Evolutionary conservation across 2,888 invertebrate species (phyloP).

Genomic region (Bellardia pandia): DNA sequence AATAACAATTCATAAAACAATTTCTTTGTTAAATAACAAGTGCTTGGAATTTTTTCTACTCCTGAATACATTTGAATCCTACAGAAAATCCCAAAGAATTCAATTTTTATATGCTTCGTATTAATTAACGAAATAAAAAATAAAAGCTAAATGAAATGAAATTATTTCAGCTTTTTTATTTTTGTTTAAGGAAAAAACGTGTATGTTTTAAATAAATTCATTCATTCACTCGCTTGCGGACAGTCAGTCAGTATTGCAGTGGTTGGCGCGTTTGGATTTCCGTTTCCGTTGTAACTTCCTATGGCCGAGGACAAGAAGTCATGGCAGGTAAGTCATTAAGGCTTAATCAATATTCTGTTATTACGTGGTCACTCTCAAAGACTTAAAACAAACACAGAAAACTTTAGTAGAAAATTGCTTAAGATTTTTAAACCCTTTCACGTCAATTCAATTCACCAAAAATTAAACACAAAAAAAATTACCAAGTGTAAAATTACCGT

Average conservation of each 20-base stretch:
- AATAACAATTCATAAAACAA: constrained; percentile 61
- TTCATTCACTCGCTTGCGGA: background rate
- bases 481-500: constrained; percentile 75
- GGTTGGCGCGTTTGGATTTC: constrained; percentile 73
- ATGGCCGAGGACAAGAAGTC: constrained; percentile 58
- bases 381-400: constrained; percentile 18
- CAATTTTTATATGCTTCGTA: constrained; percentile 69
- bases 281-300: constrained; percentile 75
- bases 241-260: constrained; percentile 27
- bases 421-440: constrained; percentile 72
- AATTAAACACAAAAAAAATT: constrained; percentile 28
- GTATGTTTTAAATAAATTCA: constrained; percentile 45
- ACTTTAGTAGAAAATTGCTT: constrained; percentile 41
- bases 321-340: constrained; percentile 66
- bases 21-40: constrained; percentile 59
- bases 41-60: background rate
- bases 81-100: constrained; percentile 53
- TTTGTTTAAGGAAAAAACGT: constrained; percentile 26
- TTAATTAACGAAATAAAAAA: constrained; percentile 65
- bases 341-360: constrained; percentile 70
- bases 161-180: constrained; percentile 51
- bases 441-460: constrained; percentile 20
- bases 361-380: constrained; percentile 63
- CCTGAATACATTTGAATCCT: background rate
- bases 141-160: constrained; percentile 50